Evolutionary conservation across 2,888 invertebrate species (phyloP), one percentile per base, ranked within the genome.

Genomic region (Morinoia aosen): DNA sequence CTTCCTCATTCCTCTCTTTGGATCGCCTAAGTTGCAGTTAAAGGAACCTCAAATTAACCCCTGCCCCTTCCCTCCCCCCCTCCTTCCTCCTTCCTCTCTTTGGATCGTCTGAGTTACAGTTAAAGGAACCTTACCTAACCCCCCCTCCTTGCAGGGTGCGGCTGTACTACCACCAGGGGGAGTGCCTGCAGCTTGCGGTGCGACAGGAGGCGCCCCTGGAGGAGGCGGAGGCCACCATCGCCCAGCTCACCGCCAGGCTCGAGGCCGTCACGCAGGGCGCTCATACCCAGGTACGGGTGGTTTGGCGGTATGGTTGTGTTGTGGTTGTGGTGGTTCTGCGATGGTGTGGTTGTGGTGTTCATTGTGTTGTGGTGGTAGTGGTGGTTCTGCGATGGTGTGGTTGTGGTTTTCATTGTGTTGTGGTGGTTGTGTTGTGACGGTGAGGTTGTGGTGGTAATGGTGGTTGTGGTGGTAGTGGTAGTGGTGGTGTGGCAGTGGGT

Each of bases 91-190:
- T 94, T 57, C n/a, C 19, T 57, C 7, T 95, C 39, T 58, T 1
- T 57, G 1, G n/a, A 10, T 95, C 25, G 16, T 56, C 25, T n/a
- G 33, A 48, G 39, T 90, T 90, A 25, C 33, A 33, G 39, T 91
- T 11, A 12, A 88, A 1, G n/a, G n/a, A n/a, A n/a, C n/a, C n/a
- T n/a, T n/a, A 48, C 48, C 48, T 48, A 48, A 48, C 48, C 48
- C 76, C 33, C 76, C 76, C 76, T 7, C 76, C 61, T 96, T 97
- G 39, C 97, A 98, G 98, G 97, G 97, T 98, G 96, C 98, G 98
- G 96, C 97, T 99, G 96, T 99, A 98, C 97, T 99, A 99, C 97
- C 99, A 99, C 97, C 98, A 99, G 97, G 99, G 99, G 5, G 99
- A 99, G 97, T 99, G 99, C 97, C 98, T 99, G 97, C 98, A 98